phyloP scores from a whole-genome alignment of 1,140 invertebrate genomes.

The Tetranychus urticae region DNA sequence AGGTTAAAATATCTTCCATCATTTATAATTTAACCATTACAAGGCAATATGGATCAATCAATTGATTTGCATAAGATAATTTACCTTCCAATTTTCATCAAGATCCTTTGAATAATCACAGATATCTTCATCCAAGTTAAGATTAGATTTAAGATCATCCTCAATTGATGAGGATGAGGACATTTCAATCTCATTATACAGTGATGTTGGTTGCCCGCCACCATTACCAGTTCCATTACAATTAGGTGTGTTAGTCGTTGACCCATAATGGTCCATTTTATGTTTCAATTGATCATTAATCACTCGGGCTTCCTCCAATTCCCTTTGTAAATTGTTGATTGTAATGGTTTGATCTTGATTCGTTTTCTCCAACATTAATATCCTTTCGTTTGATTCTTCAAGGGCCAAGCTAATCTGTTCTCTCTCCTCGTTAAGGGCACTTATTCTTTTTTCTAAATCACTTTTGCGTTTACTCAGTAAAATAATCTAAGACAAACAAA shows the following conservation, averaged over 20 bases:
- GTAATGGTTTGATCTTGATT: slow-evolving; percentile 12
- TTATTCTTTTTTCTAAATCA: slow-evolving; percentile 48
- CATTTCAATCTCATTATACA: slow-evolving; percentile 29
- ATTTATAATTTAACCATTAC: too few relatives aligned
- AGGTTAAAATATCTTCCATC: too few relatives aligned
- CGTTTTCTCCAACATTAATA: slow-evolving; percentile 42
- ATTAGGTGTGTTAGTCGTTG: not conserved
- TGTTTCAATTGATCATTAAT: slow-evolving; percentile 23
- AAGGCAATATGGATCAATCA: not conserved
- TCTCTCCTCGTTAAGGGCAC: slow-evolving; percentile 41
- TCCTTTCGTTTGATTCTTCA: slow-evolving; percentile 68
- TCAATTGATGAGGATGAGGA: slow-evolving; percentile 17
- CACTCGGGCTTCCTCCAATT: slow-evolving; percentile 34
- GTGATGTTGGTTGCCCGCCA: slow-evolving; percentile 14
- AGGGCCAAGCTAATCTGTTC: slow-evolving; percentile 46
- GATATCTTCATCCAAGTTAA: too few relatives aligned
- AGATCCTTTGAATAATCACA: not conserved
- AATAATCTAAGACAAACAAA: slow-evolving; percentile 31
- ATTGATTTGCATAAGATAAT: not conserved
- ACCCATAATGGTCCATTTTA: not conserved
- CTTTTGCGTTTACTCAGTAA: slow-evolving; percentile 54
- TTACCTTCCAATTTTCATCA: slow-evolving; percentile 8
- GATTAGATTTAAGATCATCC: slow-evolving; percentile 3
- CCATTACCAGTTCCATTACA: not conserved
- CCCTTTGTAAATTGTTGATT: slow-evolving; percentile 22